phyloP scores from a whole-genome alignment of 2,113 vertebrate genomes.

The Carettochelys insculpta region DNA sequence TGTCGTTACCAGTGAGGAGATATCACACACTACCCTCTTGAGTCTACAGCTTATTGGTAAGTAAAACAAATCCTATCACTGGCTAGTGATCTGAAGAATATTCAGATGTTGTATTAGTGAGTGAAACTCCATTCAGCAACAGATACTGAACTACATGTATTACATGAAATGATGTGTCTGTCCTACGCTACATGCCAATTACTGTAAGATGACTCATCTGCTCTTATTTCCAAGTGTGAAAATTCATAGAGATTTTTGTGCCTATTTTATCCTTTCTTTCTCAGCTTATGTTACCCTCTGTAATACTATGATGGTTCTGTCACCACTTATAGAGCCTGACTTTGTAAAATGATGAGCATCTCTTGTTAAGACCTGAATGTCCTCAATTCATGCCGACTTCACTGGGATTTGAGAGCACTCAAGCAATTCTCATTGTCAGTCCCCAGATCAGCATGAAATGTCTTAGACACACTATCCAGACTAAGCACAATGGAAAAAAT shows the following conservation, averaged over 20 bases:
- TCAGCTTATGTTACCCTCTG: not conserved
- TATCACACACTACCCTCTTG: not conserved
- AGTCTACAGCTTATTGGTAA: not conserved
- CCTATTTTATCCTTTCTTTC: not conserved
- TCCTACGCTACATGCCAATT: not conserved
- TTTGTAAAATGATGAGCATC: not conserved
- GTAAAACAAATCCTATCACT: not conserved
- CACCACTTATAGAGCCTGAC: not conserved
- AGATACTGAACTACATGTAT: fast-evolving
- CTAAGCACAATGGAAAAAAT: not conserved
- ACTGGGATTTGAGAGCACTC: fast-evolving
- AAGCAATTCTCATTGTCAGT: fast-evolving
- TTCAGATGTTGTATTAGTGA: fast-evolving
- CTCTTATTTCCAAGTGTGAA: fast-evolving
- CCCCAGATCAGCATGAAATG: not conserved
- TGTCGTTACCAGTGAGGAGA: fast-evolving
- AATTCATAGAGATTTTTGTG: not conserved
- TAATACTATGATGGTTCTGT: not conserved
- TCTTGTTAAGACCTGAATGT: not conserved
- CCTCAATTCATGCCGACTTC: not conserved
- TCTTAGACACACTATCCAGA: not conserved
- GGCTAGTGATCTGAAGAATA: not conserved
- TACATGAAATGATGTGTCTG: fast-evolving
- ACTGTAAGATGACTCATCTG: fast-evolving
- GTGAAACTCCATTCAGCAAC: fast-evolving